Conservation (phyloP, 1,140 invertebrate species). For the Drosophila fuyamai region DNA sequence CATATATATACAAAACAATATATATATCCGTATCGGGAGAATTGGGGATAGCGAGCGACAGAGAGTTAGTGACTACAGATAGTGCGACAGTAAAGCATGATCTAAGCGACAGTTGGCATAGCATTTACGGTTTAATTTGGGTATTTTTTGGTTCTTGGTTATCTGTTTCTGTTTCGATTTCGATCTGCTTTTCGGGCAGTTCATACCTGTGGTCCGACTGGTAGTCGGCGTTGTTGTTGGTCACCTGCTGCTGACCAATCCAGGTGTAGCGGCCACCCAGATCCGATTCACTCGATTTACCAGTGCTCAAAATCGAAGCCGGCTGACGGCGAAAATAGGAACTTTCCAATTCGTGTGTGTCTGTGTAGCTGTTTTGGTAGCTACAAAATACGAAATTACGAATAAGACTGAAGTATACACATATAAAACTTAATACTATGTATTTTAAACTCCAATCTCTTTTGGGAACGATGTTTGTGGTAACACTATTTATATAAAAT, state of each 20-base stretch:
- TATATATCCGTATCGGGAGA: constrained; percentile 13
- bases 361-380: constrained; percentile 74
- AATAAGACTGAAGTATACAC: too few relatives aligned
- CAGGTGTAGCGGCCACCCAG: constrained; percentile 65
- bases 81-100: constrained; percentile 78
- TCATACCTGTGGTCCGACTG: constrained; percentile 67
- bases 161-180: neutral
- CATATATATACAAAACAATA: constrained; percentile 23
- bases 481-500: neutral
- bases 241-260: constrained; percentile 56
- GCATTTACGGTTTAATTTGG: constrained; percentile 55
- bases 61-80: constrained; percentile 57
- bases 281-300: constrained; percentile 64
- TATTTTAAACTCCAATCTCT: too few relatives aligned
- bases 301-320: constrained; percentile 87
- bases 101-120: constrained; percentile 78
- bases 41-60: constrained; percentile 25
- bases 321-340: constrained; percentile 92
- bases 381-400: constrained; percentile 7
- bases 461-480: neutral
- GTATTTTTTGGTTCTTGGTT: constrained; percentile 26
- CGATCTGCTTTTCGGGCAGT: neutral
- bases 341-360: constrained; percentile 88
- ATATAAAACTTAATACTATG: too few relatives aligned
- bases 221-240: constrained; percentile 59